Evolutionary conservation across 2,797 vertebrate species (phyloP), one percentile per base, ranked within the genome.

Genomic region (Microctenopoma steveboyesi): DNA sequence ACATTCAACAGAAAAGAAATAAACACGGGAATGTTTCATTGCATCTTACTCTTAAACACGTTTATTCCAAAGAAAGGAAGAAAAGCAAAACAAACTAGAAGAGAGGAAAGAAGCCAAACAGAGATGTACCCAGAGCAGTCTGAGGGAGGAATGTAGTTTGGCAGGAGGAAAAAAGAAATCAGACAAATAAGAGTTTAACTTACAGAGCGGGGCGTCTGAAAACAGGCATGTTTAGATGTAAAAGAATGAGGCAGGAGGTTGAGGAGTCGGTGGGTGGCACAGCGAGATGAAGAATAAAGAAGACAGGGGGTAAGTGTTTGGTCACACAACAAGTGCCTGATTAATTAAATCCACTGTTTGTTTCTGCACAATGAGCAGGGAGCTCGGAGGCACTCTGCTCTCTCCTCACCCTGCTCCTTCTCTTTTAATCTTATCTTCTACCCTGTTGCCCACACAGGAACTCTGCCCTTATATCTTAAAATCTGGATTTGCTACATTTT

Each of bases 291-390:
- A 83, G 69, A 83, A 78, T 67, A 71, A 60, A 83, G 69, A 59
- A 82, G 84, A 89, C 82, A 85, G 70, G 70, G 83, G 78, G 70
- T 82, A 86, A 87, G 79, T 86, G 84, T 86, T 86, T 67, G 82
- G 87, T 91, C 74, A 82, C 80, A 75, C 83, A 67, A 84, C 67
- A 45, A 85, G 83, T 47, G 75, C 37, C 73, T 79, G 74, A 86
- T 89, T 90, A 87, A 92, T 90, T 89, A 87, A 85, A 86, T 74
- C 83, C 76, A 70, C 71, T 81, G 85, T 86, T 84, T 87, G 73
- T 78, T 73, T 76, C 70, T 80, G 71, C 74, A 83, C 78, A 79
- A 65, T 60, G 73, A 68, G 72, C 54, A 47, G 66, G 80, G 70
- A 54, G 64, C 76, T 83, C 46, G 3, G 58, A 78, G 70, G 78